Evolutionary conservation across 2,797 vertebrate species (phyloP), one percentile per base, ranked within the genome.

Genomic region (Myripristis jacobus): DNA sequence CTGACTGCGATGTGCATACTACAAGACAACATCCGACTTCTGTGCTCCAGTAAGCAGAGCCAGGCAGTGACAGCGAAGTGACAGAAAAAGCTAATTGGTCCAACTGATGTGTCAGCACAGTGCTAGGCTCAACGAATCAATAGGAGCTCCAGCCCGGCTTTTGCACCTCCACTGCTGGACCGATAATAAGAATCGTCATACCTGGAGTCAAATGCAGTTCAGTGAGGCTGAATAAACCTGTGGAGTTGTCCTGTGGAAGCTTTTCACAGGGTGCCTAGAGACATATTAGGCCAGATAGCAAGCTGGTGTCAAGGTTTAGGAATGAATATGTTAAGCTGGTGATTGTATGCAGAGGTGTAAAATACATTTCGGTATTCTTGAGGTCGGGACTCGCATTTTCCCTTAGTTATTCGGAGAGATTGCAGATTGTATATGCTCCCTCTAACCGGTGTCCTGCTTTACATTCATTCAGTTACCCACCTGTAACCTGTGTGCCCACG

Each of bases 21-120:
- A 46, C 59, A 82, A 61, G 55, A 27, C 54, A 47, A 29, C 66
- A 58, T 63, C 22, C 51, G 54, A 41, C 59, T 44, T 66, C 51
- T 67, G 73, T 61, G 41, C 79, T 71, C 71, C 69, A 59, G 41
- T 80, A 52, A 67, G 60, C 73, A 55, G 48, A 79, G 66, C 58
- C 25, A n/a, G 19, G 27, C 16, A 67, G 71, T 80, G 68, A 81
- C 83, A 83, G 88, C 73, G 63, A 73, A 85, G 66, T 78, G 79
- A 77, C 70, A 68, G 75, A 67, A 77, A 65, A 77, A 81, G 68
- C 72, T 90, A 90, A 88, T 84, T 90, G 87, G 88, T 85, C 73
- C 73, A 84, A 79, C 70, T 76, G 82, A 80, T 82, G 70, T 88
- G 89, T 87, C 81, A 76, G 69, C 15, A 46, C 51, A 48, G 66